Base-by-base conservation (phyloP, 2,888 invertebrate genomes). In the Hofmannophila pseudospretella region DNA sequence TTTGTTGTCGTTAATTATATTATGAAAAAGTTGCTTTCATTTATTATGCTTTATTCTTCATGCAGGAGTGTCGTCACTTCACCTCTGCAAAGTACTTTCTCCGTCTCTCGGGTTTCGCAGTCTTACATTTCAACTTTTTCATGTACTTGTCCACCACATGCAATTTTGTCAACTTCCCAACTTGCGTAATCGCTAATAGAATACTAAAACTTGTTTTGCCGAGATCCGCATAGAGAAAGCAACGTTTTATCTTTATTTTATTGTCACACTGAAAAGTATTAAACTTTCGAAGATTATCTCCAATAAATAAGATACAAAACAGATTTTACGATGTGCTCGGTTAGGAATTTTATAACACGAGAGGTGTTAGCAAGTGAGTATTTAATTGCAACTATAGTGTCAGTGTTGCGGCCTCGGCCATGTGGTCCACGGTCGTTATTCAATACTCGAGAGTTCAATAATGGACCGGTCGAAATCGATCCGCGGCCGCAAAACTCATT, bases 391-490 rank as follows among this genome's bases (percentile, higher is more conserved):
- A n/a, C n/a, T n/a, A n/a, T n/a, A n/a, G 39, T 42, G 34, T 34
- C 42, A 36, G 39, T 12, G 43, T 41, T 37, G 38, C 34, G 39
- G 39, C 42, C 45, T 42, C 44, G 50, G 42, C 53, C 53, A 45
- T 54, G 62, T 58, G 64, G 64, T 66, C 62, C 59, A 54, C 53
- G 51, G 54, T 46, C 54, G 65, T 61, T 58, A 70, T 71, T 65
- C 58, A 62, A 67, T 67, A 68, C 61, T 58, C 44, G 54, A 63
- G 61, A 66, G 57, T 53, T 47, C 57, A 58, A 45, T 60, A 56
- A 52, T 51, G 61, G 65, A 70, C 73, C 72, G 70, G 73, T 74
- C 66, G 76, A 74, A 81, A 80, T 78, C 66, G 68, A 85, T 78
- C 74, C 69, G 64, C 54, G 51, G 54, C 57, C 62, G 45, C 40